Conservation (phyloP, 2,113 vertebrate genomes). For the Glaucidium brasilianum region DNA sequence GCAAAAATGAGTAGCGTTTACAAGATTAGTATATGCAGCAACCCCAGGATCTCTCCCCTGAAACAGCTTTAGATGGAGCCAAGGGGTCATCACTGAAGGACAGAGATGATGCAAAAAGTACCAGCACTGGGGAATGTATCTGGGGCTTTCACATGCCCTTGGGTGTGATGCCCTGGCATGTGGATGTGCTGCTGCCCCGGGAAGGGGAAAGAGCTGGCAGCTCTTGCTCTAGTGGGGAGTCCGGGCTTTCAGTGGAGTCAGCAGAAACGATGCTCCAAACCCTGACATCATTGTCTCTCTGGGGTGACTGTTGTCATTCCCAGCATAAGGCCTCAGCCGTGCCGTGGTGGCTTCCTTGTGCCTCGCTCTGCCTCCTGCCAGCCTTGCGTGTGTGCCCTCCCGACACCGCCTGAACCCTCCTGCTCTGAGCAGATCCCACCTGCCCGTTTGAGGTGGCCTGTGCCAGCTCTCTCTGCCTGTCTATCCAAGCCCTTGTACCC, state of each 20-base stretch:
- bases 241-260: background rate
- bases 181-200: background rate
- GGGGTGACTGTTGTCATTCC: background rate
- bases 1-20: slow-evolving; percentile 56
- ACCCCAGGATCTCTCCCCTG: background rate
- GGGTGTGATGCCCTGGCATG: background rate
- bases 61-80: background rate
- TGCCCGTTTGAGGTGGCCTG: background rate
- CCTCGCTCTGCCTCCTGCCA: background rate
- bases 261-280: background rate
- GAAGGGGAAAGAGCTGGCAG: background rate
- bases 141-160: background rate
- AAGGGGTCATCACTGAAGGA: slow-evolving; percentile 55
- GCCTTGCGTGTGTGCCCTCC: background rate
- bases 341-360: background rate
- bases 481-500: background rate
- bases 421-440: background rate
- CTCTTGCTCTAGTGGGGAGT: background rate
- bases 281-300: background rate
- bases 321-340: rapidly evolving
- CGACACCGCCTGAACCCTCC: background rate
- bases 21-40: slow-evolving; percentile 46
- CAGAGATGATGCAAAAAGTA: background rate
- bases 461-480: background rate
- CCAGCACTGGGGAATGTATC: background rate